Evolutionary conservation across 2,113 vertebrate genomes (phyloP).

Genomic region (Gadus chalcogrammus): DNA sequence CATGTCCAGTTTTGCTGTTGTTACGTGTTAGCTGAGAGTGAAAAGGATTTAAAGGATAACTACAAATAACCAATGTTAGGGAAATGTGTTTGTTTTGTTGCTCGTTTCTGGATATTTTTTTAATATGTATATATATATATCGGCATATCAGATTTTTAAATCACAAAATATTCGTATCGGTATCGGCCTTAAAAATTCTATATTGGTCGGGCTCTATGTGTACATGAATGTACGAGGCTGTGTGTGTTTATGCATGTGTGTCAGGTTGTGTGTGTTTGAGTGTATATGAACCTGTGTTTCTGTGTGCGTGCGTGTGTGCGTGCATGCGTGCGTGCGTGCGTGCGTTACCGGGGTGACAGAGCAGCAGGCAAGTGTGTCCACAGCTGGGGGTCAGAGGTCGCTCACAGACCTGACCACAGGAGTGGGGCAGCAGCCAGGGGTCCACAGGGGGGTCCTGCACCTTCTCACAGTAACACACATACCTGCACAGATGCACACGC

Average conservation of each 20-base stretch:
- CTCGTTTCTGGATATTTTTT: too few relatives aligned
- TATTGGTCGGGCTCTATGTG: too few relatives aligned
- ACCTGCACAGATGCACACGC: slow-evolving; percentile 58
- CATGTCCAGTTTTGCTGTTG: too few relatives aligned
- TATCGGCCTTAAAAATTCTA: too few relatives aligned
- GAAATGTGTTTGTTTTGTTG: too few relatives aligned
- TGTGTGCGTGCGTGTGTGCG: slow-evolving; percentile 3
- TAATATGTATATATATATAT: too few relatives aligned
- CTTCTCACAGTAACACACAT: slow-evolving; percentile 94
- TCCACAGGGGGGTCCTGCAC: slow-evolving; percentile 86
- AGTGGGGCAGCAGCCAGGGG: slow-evolving; percentile 96
- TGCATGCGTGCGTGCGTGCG: slow-evolving; percentile 17
- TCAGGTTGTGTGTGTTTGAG: slow-evolving; percentile 6
- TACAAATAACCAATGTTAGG: too few relatives aligned
- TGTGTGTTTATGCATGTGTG: neutral
- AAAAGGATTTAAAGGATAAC: too few relatives aligned
- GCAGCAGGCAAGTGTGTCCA: slow-evolving; percentile 92
- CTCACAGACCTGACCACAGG: slow-evolving; percentile 93
- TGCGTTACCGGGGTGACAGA: slow-evolving; percentile 91
- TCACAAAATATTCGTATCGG: too few relatives aligned
- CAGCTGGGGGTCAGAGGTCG: slow-evolving; percentile 84
- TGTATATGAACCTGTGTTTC: neutral
- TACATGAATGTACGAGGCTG: neutral
- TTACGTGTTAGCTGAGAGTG: too few relatives aligned
- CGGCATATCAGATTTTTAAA: too few relatives aligned